Evolutionary conservation across 2,888 invertebrate genomes (phyloP).

Genomic region (Apodemia zela): DNA sequence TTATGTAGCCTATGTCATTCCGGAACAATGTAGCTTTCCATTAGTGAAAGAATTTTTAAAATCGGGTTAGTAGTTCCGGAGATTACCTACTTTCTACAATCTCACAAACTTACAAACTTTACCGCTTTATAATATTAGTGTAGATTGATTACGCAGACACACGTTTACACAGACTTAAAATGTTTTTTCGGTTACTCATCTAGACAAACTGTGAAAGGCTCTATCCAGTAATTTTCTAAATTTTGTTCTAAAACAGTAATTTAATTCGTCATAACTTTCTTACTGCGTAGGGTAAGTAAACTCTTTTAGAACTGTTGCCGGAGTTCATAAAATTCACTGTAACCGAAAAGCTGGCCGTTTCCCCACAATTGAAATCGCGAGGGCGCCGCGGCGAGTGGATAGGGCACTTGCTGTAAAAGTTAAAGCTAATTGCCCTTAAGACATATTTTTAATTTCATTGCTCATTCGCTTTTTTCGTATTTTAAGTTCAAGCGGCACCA

Average conservation of each 20-base stretch:
- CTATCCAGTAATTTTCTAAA: no score
- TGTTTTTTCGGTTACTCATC: no score
- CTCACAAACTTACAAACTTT: no score
- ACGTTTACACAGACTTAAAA: no score
- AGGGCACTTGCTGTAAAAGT: conserved; percentile 80
- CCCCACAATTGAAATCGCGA: conserved; percentile 77
- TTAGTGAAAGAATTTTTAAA: no score
- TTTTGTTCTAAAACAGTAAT: background rate
- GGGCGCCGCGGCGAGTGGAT: conserved; percentile 60
- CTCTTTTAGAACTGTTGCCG: conserved; percentile 41
- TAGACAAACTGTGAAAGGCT: no score
- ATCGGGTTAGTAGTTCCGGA: no score
- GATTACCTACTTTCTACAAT: no score
- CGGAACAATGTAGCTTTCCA: no score
- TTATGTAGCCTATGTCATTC: no score
- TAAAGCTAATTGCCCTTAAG: conserved; percentile 82
- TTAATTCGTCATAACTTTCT: conserved; percentile 13
- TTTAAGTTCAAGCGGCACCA: conserved; percentile 64
- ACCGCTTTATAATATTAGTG: no score
- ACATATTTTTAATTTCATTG: conserved; percentile 82
- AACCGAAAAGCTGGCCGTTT: conserved; percentile 59
- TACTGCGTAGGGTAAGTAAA: conserved; percentile 33
- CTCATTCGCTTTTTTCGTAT: conserved; percentile 73
- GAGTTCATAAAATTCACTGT: conserved; percentile 76
- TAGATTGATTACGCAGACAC: no score